Conservation (phyloP, 2,888 invertebrate genomes). For the Meliscaeva auricollis region DNA sequence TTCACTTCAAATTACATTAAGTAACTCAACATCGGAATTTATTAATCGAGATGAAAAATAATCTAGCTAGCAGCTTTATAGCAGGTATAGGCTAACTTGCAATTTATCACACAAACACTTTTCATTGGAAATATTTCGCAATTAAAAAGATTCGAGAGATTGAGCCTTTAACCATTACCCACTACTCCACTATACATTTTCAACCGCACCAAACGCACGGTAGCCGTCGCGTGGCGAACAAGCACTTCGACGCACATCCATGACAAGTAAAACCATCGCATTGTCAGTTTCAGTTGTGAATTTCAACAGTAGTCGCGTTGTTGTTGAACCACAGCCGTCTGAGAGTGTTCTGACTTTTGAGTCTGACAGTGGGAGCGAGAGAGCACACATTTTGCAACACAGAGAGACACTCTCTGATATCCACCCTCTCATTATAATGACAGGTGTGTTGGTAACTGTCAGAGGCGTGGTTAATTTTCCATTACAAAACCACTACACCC, state of each 20-base stretch:
- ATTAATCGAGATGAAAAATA: constrained; percentile 7
- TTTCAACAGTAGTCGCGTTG: constrained; percentile 31
- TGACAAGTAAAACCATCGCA: constrained; percentile 55
- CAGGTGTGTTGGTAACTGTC: constrained; percentile 38
- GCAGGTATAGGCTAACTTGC: not conserved
- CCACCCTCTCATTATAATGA: constrained; percentile 56
- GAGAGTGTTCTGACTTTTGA: constrained; percentile 39
- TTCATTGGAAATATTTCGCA: constrained; percentile 29
- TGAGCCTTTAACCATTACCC: constrained; percentile 20
- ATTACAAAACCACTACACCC: constrained; percentile 69
- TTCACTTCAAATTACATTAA: constrained; percentile 43
- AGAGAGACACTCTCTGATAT: constrained; percentile 53
- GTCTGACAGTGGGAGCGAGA: constrained; percentile 61
- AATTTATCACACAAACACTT: constrained; percentile 25
- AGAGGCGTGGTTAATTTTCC: constrained; percentile 68
- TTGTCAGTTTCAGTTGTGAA: constrained; percentile 48
- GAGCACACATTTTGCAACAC: constrained; percentile 34
- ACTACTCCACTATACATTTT: constrained; percentile 52
- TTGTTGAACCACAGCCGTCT: constrained; percentile 30
- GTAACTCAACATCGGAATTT: constrained; percentile 30
- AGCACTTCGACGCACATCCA: constrained; percentile 52
- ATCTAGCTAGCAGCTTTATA: not conserved
- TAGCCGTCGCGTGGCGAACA: constrained; percentile 60
- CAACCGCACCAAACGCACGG: constrained; percentile 41
- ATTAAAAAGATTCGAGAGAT: constrained; percentile 16